Evolutionary conservation across 37 sponge, comb jelly and placozoan genomes (phyloP).

Genomic region (Aphrocallistes beatrix): DNA sequence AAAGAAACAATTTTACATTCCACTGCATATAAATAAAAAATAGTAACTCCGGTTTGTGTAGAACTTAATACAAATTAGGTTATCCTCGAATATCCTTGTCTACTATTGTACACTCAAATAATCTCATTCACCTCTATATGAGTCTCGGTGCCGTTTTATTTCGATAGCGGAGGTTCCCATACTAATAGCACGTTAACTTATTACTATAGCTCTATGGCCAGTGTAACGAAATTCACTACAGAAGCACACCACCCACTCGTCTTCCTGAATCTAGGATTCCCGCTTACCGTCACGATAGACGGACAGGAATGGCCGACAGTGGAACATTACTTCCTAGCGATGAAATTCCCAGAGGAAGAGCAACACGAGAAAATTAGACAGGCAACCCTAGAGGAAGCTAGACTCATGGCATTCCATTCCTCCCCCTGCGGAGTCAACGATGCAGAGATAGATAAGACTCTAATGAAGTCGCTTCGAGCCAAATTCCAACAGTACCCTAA

Average conservation of each 20-base stretch:
- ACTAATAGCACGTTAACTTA: too few species aligned
- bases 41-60: too few species aligned
- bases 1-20: too few species aligned
- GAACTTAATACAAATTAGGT: too few species aligned
- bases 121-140: too few species aligned
- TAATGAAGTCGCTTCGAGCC: not conserved
- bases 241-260: not conserved
- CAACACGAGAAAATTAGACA: not conserved
- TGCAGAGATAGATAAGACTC: not conserved
- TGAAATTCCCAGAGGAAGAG: constrained; percentile 12
- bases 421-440: not conserved
- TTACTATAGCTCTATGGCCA: too few species aligned
- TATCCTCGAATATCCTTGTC: too few species aligned
- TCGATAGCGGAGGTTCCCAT: too few species aligned
- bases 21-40: too few species aligned
- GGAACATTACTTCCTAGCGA: not conserved
- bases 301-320: not conserved
- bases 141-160: too few species aligned
- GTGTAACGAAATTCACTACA: not conserved
- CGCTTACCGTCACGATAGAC: not conserved
- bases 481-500: constrained; percentile 1
- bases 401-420: constrained; percentile 11
- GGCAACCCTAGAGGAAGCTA: not conserved
- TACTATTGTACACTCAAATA: too few species aligned
- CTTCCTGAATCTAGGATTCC: not conserved